Conservation (phyloP, 1,140 invertebrate genomes). For the Pseudomyrmex pallidus region DNA sequence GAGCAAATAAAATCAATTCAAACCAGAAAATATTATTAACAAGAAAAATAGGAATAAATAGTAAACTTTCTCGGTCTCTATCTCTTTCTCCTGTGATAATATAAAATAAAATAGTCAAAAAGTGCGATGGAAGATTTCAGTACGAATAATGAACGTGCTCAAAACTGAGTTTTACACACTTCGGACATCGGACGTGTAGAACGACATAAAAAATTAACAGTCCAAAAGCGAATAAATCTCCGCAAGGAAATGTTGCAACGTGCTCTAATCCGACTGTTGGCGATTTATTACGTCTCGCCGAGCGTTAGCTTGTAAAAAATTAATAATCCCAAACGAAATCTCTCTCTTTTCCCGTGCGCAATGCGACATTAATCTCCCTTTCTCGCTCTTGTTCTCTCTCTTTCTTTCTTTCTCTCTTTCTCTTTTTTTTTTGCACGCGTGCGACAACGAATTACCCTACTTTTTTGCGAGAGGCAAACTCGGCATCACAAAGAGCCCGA, state of each 20-base stretch:
- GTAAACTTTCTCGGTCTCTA: too few relatives aligned
- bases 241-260: constrained; percentile 28
- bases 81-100: neutral
- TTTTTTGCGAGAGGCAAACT: constrained; percentile 42
- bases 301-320: constrained; percentile 48
- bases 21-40: too few relatives aligned
- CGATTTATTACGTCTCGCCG: constrained; percentile 43
- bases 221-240: constrained; percentile 36
- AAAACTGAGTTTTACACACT: neutral
- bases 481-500: constrained; percentile 31
- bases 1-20: too few relatives aligned
- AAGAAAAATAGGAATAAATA: too few relatives aligned
- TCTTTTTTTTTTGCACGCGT: neutral
- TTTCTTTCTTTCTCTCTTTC: constrained; percentile 1
- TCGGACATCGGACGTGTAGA: constrained; percentile 27
- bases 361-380: constrained; percentile 26
- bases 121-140: constrained; percentile 30
- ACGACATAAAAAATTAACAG: constrained; percentile 39
- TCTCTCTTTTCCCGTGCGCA: constrained; percentile 2
- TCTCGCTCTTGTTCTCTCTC: neutral
- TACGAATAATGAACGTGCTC: neutral
- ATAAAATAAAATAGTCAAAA: neutral
- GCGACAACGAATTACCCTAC: constrained; percentile 39
- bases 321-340: constrained; percentile 52
- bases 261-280: constrained; percentile 36